Conservation (phyloP, 2,797 vertebrate genomes). For the Masticophis lateralis region DNA sequence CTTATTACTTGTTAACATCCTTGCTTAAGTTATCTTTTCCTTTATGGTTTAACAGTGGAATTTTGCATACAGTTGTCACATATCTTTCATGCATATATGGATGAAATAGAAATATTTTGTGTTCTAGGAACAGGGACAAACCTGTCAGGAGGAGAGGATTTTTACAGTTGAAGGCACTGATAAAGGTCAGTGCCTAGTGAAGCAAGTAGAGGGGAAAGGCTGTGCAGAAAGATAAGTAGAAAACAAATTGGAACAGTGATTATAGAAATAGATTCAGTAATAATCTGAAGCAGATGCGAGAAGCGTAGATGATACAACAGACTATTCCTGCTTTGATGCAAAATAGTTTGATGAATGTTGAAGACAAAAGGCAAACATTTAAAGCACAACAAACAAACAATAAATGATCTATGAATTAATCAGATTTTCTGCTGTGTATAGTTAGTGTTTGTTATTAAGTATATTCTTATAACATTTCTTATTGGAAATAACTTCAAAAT, state of each 20-base stretch:
- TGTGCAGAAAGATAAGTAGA: neutral
- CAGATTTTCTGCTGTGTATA: neutral
- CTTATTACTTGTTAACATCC: neutral
- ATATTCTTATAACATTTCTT: neutral
- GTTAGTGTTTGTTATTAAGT: neutral
- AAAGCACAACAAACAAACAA: neutral
- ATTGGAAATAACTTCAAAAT: neutral
- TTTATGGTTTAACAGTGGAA: neutral
- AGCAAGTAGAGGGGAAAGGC: neutral
- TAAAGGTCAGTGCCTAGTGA: neutral
- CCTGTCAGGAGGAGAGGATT: neutral
- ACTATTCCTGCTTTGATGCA: neutral
- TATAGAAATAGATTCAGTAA: neutral
- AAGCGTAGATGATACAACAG: neutral
- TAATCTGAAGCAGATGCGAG: neutral
- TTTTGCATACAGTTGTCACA: neutral
- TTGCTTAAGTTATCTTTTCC: neutral
- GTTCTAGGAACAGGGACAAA: neutral
- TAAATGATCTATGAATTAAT: neutral
- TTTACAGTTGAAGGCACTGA: neutral
- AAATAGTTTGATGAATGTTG: neutral
- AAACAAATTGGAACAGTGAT: neutral
- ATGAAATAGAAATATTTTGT: neutral
- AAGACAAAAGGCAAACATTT: neutral
- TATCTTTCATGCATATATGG: neutral